These are phyloP conservation scores for Hypsopygia costalis DNA, from an alignment of 2,888 invertebrate species.

Conservation along the genomic window DNA sequence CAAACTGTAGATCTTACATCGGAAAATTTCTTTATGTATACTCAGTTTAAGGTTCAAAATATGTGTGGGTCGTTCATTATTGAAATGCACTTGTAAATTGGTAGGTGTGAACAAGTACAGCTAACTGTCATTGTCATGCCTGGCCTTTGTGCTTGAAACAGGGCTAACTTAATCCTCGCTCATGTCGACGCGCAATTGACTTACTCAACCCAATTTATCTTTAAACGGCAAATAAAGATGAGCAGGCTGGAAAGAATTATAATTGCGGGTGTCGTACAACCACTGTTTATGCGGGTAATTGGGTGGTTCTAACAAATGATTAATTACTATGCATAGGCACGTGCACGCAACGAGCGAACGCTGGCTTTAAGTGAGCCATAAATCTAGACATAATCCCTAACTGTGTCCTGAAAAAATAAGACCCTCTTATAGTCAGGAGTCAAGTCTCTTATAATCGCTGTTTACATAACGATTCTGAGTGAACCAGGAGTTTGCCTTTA, in stretches of 20 bases:
- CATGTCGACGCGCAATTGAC: slow-evolving; percentile 45
- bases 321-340: slow-evolving; percentile 12
- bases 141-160: slow-evolving; percentile 48
- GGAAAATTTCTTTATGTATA: slow-evolving; percentile 9
- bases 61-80: slow-evolving; percentile 14
- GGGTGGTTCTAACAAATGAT: slow-evolving; percentile 10
- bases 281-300: slow-evolving; percentile 12
- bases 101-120: slow-evolving; percentile 44
- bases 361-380: neutral
- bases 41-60: slow-evolving; percentile 17
- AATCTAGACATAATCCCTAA: neutral
- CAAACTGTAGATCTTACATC: neutral
- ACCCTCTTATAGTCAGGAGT: neutral
- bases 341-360: slow-evolving; percentile 7
- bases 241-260: neutral
- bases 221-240: slow-evolving; percentile 15
- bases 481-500: too few relatives aligned
- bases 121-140: slow-evolving; percentile 60
- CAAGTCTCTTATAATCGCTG: too few relatives aligned
- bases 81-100: slow-evolving; percentile 19
- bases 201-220: slow-evolving; percentile 41
- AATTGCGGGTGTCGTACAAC: neutral
- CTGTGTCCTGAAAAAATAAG: neutral
- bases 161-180: slow-evolving; percentile 49
- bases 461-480: too few relatives aligned